Evolutionary conservation across 2,888 invertebrate species (phyloP), one percentile per base, ranked within the genome.

Genomic region (Geophilus truncorum): DNA sequence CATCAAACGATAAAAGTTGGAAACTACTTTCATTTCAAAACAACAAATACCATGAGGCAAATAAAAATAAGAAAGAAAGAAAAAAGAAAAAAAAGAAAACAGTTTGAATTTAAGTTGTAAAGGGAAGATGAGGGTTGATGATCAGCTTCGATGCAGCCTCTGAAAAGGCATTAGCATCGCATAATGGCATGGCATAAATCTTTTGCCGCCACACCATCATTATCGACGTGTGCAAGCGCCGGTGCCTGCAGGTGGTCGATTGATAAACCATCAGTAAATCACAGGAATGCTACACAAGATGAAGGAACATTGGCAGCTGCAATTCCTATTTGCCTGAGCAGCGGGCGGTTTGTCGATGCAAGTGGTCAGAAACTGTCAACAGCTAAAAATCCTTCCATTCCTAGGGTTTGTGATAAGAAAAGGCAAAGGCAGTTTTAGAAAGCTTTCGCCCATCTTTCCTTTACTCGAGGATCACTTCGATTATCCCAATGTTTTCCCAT

Each of bases 261-360:
- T 62, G 62, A 62, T 62, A 62, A 62, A 62, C 62, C 62, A 62
- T 62, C 62, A 62, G 62, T 62, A 62, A 62, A 62, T 62, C 62
- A 62, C 62, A 62, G 25, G 15, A 62, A 45, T 45, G 5, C n/a
- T n/a, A n/a, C 32, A 45, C 62, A 23, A 62, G 62, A 23, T 23
- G 25, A 62, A 62, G 25, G 62, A 62, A 62, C 62, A 62, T 62
- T 62, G 25, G 62, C 25, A 23, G 28, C 9, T 62, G 25, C 62
- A 62, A 62, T 62, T 62, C 62, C 25, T 62, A 62, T 62, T 62
- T 62, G 62, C 62, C 62, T 62, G 62, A 62, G 25, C 62, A 23
- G 62, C 62, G 62, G 62, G 62, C 6, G 62, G 62, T 62, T 23
- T 62, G 62, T 45, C 9, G 32, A 9, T 18, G 62, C 62, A 62